A percentile compares a stretch with the other conserved stretches of the same genome.
phyloP scores from a whole-genome alignment of 2,888 invertebrate species.

The Melolontha melolontha region DNA sequence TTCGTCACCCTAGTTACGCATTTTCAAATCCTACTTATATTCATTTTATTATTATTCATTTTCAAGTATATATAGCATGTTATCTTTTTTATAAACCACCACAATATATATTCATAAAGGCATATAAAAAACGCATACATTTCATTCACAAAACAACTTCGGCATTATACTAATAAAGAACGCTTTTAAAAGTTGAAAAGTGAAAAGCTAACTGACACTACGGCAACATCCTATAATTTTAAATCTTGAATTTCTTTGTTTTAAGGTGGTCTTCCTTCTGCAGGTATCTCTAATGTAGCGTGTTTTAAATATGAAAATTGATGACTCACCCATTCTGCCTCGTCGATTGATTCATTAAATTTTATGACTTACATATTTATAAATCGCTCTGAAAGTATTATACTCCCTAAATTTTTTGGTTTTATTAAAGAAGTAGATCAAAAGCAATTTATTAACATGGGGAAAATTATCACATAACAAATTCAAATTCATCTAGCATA shows the following conservation, averaged over 20 bases:
- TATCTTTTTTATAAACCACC: too few species aligned
- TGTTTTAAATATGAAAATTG: slow-evolving; percentile 15
- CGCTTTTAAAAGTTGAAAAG: slow-evolving; percentile 12
- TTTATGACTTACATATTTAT: slow-evolving; percentile 28
- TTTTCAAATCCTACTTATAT: too few species aligned
- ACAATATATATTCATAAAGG: background rate
- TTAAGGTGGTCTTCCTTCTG: slow-evolving; percentile 14
- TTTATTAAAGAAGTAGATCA: too few species aligned
- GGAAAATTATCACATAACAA: too few species aligned
- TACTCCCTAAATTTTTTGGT: too few species aligned
- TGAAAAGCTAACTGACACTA: slow-evolving; percentile 25
- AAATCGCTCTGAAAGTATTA: background rate
- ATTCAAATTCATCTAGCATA: too few species aligned
- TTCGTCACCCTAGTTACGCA: too few species aligned
- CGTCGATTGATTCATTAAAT: slow-evolving; percentile 26
- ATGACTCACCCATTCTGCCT: slow-evolving; percentile 17
- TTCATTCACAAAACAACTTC: slow-evolving; percentile 26
- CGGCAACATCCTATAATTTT: slow-evolving; percentile 35
- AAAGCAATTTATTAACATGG: too few species aligned
- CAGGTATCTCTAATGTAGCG: slow-evolving; percentile 34
- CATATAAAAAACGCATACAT: slow-evolving; percentile 20
- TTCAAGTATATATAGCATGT: too few species aligned
- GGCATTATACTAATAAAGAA: slow-evolving; percentile 28
- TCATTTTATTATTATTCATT: too few species aligned
- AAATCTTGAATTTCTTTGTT: slow-evolving; percentile 33